These are phyloP conservation scores for Chouioia cunea DNA, from an alignment of 2,888 invertebrate species.

Conservation along the genomic window DNA sequence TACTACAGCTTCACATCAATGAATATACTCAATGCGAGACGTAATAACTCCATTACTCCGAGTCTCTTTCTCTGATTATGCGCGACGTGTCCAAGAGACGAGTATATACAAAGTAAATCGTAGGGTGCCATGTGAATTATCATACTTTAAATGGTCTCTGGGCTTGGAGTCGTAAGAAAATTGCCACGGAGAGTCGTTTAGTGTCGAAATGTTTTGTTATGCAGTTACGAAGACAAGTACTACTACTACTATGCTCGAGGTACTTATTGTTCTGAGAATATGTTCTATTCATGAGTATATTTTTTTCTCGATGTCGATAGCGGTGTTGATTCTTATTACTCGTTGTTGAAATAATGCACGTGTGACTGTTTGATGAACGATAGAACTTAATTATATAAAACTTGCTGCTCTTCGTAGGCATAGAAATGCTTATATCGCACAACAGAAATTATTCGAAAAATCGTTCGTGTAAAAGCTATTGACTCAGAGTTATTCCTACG, in stretches of 20 bases:
- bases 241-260: neutral
- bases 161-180: neutral
- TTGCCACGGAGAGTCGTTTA: conserved; percentile 11
- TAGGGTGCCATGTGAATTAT: conserved; percentile 20
- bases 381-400: too few relatives aligned
- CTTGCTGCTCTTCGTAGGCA: too few relatives aligned
- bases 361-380: too few relatives aligned
- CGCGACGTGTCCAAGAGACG: neutral
- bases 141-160: conserved; percentile 27
- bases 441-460: too few relatives aligned
- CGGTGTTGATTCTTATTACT: too few relatives aligned
- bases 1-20: conserved; percentile 10
- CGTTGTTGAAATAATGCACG: too few relatives aligned
- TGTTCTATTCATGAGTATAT: too few relatives aligned
- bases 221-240: conserved; percentile 9
- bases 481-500: too few relatives aligned
- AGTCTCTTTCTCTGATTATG: conserved; percentile 19
- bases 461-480: too few relatives aligned
- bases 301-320: too few relatives aligned
- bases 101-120: conserved; percentile 30
- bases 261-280: too few relatives aligned
- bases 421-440: too few relatives aligned
- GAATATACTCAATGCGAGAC: conserved; percentile 33
- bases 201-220: conserved; percentile 23
- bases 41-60: conserved; percentile 37